phyloP scores from a whole-genome alignment of 2,888 invertebrate species.

The Erynnis tages region DNA sequence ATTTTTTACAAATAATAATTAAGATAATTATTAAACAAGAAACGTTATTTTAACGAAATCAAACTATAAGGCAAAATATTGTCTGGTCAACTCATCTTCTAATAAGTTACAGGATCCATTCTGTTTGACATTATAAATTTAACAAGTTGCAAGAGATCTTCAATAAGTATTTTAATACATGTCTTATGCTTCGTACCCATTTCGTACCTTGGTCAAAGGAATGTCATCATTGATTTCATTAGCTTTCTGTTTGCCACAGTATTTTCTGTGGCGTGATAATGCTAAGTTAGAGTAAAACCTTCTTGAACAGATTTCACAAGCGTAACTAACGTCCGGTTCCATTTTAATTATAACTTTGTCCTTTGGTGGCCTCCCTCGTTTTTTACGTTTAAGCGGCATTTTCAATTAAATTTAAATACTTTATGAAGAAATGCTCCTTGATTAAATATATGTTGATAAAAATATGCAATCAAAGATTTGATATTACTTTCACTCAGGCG shows the following conservation, averaged over 20 bases:
- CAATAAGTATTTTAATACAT: no score
- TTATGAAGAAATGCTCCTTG: slow-evolving; percentile 37
- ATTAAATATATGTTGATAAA: slow-evolving; percentile 37
- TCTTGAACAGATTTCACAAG: no score
- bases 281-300: no score
- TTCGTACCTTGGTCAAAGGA: no score
- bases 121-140: neutral
- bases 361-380: slow-evolving; percentile 43
- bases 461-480: slow-evolving; percentile 52
- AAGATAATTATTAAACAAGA: neutral
- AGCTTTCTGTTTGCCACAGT: no score
- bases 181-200: no score
- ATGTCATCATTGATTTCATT: no score
- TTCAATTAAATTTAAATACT: slow-evolving; percentile 30
- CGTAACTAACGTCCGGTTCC: no score
- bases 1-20: no score
- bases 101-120: slow-evolving; percentile 3
- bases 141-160: no score
- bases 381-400: slow-evolving; percentile 65
- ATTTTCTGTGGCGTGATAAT: no score
- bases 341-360: neutral
- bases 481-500: slow-evolving; percentile 78
- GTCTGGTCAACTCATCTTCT: slow-evolving; percentile 8
- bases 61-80: neutral
- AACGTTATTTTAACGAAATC: neutral